These are phyloP conservation scores for Isurus oxyrinchus DNA, from an alignment of 2,113 vertebrate species.

Conservation along the genomic window DNA sequence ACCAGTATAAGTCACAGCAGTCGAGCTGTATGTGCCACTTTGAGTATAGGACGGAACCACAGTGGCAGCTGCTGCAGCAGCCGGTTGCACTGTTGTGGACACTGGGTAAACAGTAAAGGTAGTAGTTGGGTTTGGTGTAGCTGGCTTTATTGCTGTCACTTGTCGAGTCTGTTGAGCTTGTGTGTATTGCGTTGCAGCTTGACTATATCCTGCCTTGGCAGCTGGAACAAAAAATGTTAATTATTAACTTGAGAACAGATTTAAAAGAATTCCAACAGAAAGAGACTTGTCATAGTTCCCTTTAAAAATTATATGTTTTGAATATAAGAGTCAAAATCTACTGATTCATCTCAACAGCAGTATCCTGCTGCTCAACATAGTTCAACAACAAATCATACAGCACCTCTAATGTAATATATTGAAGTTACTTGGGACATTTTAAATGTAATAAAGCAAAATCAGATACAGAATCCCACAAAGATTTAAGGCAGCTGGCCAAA, in stretches of 20 bases:
- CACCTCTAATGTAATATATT: not conserved
- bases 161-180: constrained; percentile 92
- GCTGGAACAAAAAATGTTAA: constrained; percentile 52
- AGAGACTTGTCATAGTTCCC: not conserved
- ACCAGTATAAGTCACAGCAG: constrained; percentile 93
- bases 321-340: not conserved
- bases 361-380: not conserved
- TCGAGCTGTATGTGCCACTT: constrained; percentile 93
- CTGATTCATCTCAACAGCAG: not conserved
- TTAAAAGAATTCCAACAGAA: not conserved
- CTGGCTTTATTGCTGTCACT: constrained; percentile 95
- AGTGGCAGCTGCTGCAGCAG: constrained; percentile 71
- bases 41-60: constrained; percentile 94
- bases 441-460: not conserved
- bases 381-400: not conserved
- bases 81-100: constrained; percentile 87
- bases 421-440: not conserved
- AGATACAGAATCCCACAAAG: not conserved
- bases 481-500: not conserved
- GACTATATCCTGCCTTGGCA: constrained; percentile 86
- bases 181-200: constrained; percentile 87
- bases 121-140: constrained; percentile 84
- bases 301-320: not conserved
- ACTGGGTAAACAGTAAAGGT: constrained; percentile 97
- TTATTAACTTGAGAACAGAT: not conserved